These are phyloP conservation scores for Pachymerium ferrugineum DNA, from an alignment of 2,888 invertebrate genomes.

Conservation along the genomic window DNA sequence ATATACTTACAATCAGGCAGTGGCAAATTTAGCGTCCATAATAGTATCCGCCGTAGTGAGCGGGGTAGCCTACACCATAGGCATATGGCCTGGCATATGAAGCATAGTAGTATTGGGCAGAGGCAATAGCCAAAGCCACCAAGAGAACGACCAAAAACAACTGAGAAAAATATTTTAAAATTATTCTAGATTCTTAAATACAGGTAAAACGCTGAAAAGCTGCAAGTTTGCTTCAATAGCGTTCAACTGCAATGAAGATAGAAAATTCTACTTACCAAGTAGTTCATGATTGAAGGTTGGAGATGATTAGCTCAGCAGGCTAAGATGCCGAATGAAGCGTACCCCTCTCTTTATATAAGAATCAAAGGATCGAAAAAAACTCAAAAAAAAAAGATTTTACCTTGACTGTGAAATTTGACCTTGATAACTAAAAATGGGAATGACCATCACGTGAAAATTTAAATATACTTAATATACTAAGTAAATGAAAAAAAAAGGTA, in stretches of 20 bases:
- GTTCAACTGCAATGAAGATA: too few relatives aligned
- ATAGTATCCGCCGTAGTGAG: background rate
- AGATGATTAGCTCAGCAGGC: background rate
- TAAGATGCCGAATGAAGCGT: background rate
- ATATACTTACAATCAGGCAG: background rate
- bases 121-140: background rate
- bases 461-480: background rate
- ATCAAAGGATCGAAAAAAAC: background rate
- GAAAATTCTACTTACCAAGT: background rate
- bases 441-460: background rate
- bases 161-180: background rate
- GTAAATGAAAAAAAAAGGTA: background rate
- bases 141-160: background rate
- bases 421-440: slow-evolving; percentile 1
- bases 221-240: too few relatives aligned
- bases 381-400: background rate
- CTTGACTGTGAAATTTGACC: slow-evolving; percentile 27
- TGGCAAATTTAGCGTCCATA: background rate
- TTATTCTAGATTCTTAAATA: too few relatives aligned
- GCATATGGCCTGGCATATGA: too few relatives aligned
- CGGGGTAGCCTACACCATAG: too few relatives aligned
- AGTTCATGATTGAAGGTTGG: background rate
- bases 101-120: background rate
- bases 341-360: background rate
- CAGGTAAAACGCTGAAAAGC: too few relatives aligned